Base-by-base conservation (phyloP, 2,113 vertebrate species). In the Marmota flaviventris region DNA sequence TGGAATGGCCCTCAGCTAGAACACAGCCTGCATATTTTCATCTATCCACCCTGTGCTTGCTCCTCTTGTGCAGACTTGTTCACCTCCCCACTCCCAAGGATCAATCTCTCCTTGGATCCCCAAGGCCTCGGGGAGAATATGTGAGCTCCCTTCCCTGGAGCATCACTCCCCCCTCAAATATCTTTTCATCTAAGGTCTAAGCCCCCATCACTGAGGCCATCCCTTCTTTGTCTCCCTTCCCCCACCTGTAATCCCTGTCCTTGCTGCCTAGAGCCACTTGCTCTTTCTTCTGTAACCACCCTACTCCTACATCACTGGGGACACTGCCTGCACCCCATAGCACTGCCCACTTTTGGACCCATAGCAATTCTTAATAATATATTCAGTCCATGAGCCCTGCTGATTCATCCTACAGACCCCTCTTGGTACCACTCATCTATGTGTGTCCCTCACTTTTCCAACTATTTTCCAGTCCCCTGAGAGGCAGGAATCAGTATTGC, bases 81-180 rank as follows among this genome's bases (percentile, higher is more conserved):
- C 42, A 76, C 32, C 42, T 37, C 87, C 37, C 12, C 22, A 13
- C 10, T 2, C 39, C 9, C 14, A 45, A 8, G 34, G 9, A 1
- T 7, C 69, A 14, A 17, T 27, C 42, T 37, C 88, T 51, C 34
- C 34, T 27, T 37, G n/a, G 53, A 58, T 37, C 78, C 34, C 37
- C 86, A 3, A 34, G 0, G 53, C 17, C 37, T 58, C 70, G 12
- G 3, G 37, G 39, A 45, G 5, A 75, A 61, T 4, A 27, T 24
- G 58, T 67, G 8, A 27, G 4, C 9, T 37, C 18, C 25, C 6
- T 39, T 24, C 25, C 5, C 25, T 72, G 32, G 0, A 53, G 16
- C 1, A 3, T 10, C 5, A 2, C 2, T 2, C 13, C 34, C 13
- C 9, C 29, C n/a, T 20, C 34, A 12, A 17, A 3, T 48, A 12